Evolutionary conservation across 2,113 vertebrate species (phyloP).

Genomic region (Microtus richardsoni): DNA sequence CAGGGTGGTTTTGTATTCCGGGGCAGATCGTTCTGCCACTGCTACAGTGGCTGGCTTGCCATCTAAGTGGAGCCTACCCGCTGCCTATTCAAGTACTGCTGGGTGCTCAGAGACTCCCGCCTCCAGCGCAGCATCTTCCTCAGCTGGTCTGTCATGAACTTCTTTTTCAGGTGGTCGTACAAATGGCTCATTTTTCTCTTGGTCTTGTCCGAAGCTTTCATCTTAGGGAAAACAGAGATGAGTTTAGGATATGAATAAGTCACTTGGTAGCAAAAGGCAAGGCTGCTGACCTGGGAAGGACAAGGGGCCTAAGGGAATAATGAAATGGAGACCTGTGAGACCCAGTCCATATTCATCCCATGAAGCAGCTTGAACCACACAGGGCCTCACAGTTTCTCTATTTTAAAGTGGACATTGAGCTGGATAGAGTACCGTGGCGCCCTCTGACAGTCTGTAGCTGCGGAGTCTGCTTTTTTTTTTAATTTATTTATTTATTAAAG

Average conservation of each 20-base stretch:
- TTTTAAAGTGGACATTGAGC: background rate
- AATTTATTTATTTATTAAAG: too few species aligned
- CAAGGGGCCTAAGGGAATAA: too few species aligned
- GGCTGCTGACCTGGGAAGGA: accelerated
- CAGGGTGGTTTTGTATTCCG: background rate
- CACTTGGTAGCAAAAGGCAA: background rate
- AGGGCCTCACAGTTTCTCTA: background rate
- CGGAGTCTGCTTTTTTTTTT: background rate
- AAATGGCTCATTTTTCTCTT: slow-evolving; percentile 71
- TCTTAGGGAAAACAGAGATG: slow-evolving; percentile 64
- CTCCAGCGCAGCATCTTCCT: slow-evolving; percentile 67
- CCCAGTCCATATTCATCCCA: background rate
- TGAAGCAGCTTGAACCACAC: background rate
- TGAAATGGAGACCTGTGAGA: background rate
- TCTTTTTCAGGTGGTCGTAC: slow-evolving; percentile 77
- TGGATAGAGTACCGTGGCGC: background rate
- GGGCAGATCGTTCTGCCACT: background rate
- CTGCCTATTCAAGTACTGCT: slow-evolving; percentile 50
- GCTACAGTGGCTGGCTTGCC: background rate
- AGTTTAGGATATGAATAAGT: slow-evolving; percentile 13
- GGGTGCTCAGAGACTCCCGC: background rate
- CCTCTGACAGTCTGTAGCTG: background rate
- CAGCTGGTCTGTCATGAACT: slow-evolving; percentile 82
- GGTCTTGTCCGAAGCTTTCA: slow-evolving; percentile 71
- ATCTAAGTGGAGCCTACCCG: accelerated